Evolutionary conservation across 2,113 vertebrate genomes (phyloP).

Genomic region (Aegithalos caudatus): DNA sequence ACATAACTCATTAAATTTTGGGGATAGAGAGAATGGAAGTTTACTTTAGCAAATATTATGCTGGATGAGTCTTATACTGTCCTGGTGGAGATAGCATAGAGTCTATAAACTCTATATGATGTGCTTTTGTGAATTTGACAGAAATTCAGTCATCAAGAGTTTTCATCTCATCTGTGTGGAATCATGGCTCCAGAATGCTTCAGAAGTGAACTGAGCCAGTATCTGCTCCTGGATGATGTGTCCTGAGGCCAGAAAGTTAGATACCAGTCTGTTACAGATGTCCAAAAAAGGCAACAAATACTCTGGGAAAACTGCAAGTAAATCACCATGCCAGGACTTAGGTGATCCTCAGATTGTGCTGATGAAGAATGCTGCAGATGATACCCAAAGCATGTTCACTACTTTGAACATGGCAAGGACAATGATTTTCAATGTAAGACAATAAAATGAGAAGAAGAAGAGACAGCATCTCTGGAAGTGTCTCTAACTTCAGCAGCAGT

Average conservation of each 20-base stretch:
- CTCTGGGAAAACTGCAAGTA: not conserved
- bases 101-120: not conserved
- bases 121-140: not conserved
- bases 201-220: not conserved
- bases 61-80: not conserved
- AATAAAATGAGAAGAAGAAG: not conserved
- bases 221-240: not conserved
- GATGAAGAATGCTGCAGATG: not conserved
- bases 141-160: not conserved
- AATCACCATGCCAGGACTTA: not conserved
- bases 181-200: not conserved
- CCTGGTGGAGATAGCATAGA: not conserved
- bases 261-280: not conserved
- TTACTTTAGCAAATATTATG: not conserved
- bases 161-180: not conserved
- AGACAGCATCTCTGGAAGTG: not conserved
- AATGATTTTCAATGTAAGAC: not conserved
- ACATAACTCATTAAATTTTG: not conserved
- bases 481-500: not conserved
- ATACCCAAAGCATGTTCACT: not conserved
- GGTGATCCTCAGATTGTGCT: not conserved
- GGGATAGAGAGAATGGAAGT: not conserved
- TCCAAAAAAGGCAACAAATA: not conserved
- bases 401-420: not conserved
- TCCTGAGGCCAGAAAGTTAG: not conserved